phyloP scores from a whole-genome alignment of 2,888 invertebrate species.

The Ormyrus labotus region DNA sequence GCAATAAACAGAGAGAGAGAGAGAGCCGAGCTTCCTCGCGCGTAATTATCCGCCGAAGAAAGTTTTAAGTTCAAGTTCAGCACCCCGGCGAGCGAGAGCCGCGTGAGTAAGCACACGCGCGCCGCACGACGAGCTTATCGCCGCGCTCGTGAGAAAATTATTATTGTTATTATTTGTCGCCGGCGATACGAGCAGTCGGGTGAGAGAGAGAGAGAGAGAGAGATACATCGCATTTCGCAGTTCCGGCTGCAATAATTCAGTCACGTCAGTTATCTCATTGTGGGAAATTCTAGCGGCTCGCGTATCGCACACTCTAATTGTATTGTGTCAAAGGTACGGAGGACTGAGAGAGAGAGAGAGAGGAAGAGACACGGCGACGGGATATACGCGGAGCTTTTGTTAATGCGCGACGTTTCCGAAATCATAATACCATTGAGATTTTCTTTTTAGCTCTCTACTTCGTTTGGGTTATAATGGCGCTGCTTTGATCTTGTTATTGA shows the following conservation, averaged over 20 bases:
- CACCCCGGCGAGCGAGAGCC: not conserved
- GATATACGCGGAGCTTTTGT: not conserved
- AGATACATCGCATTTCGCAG: constrained; percentile 36
- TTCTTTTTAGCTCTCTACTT: constrained; percentile 6
- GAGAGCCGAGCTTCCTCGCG: no score
- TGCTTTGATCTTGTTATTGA: constrained; percentile 6
- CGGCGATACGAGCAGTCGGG: not conserved
- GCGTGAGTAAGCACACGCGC: constrained; percentile 41
- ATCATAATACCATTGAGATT: not conserved
- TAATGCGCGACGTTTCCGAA: not conserved
- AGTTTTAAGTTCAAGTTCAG: constrained; percentile 44
- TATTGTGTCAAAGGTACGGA: constrained; percentile 48
- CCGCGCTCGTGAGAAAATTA: constrained; percentile 10
- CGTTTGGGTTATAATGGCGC: not conserved
- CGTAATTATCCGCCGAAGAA: no score
- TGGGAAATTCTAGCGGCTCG: constrained; percentile 12
- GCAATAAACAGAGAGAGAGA: no score
- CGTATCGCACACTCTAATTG: constrained; percentile 50
- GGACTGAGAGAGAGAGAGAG: not conserved
- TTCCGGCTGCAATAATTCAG: constrained; percentile 42
- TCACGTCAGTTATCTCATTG: constrained; percentile 50
- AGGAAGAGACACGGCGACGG: not conserved
- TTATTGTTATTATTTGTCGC: not conserved
- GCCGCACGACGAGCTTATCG: constrained; percentile 7
- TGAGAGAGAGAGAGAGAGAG: not conserved